Base-by-base conservation (phyloP, 2,797 vertebrate genomes). In the Darevskia mixta region DNA sequence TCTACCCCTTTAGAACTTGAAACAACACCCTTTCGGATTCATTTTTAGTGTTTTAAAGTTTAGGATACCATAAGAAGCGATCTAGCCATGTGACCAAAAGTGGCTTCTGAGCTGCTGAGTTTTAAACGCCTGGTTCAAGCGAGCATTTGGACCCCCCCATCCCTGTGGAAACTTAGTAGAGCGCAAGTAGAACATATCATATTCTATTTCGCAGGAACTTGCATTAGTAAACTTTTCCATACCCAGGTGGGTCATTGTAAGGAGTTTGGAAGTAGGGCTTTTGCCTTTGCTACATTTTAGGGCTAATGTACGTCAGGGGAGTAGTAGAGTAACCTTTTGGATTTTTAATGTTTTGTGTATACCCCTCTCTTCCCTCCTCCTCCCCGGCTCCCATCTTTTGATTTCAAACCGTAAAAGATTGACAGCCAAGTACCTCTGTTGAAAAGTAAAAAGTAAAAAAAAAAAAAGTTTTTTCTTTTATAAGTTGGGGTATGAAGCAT, bases 391-490 rank as follows among this genome's bases (percentile, higher is more conserved):
- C 2, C 20, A 32, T 86, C 95, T 95, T 87, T 94, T 95, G 80
- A 76, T 91, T 93, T 95, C 72, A 1, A 0, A 88, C 84, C 83
- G 88, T 94, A 87, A 93, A 91, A 85, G 82, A 92, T 89, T 92
- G 95, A 93, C 95, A 96, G 95, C 94, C 95, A 92, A 89, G 93
- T 92, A 95, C 94, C 93, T 95, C 92, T 92, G 91, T 94, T 93
- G 89, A 90, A 94, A 93, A 91, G 81, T 79, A 91, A 89, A 17
- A 35, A 35, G 35, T 35, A 43, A 45, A 86, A 72, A 49, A 55
- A 55, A 49, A 55, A 55, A 15, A 17, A 5, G 15, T 45, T 49
- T 78, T 94, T 81, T 95, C 91, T 86, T 94, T 94, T 94, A 88
- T 93, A 93, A 95, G 88, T 93, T 94, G 88, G 93, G 93, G 83